phyloP scores from a whole-genome alignment of 2,888 invertebrate genomes.

The Folsomia candida region DNA sequence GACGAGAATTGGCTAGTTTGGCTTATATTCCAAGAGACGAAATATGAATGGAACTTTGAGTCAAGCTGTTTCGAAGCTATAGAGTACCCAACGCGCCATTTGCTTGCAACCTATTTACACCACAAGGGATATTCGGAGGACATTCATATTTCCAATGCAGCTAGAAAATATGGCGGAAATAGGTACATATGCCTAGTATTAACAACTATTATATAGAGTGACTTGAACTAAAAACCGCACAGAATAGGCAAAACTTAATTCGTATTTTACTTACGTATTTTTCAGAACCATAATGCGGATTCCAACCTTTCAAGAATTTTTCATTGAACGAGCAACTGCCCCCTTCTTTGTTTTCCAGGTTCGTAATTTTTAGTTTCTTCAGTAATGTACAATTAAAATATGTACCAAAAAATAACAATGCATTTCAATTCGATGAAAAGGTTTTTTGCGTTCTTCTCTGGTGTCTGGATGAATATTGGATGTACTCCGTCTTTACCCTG shows the following conservation, averaged over 20 bases:
- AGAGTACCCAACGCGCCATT: slow-evolving; percentile 76
- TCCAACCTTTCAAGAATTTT: slow-evolving; percentile 93
- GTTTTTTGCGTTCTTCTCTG: slow-evolving; percentile 97
- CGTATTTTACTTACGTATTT: slow-evolving; percentile 33
- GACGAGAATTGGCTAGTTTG: slow-evolving; percentile 65
- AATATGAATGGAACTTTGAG: slow-evolving; percentile 85
- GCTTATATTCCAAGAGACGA: slow-evolving; percentile 97
- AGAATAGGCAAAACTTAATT: too few relatives aligned
- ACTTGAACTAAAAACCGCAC: too few relatives aligned
- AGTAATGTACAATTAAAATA: slow-evolving; percentile 3
- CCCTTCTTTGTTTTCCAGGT: slow-evolving; percentile 99
- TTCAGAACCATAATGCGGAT: slow-evolving; percentile 74
- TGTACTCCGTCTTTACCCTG: slow-evolving; percentile 93
- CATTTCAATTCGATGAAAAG: too few relatives aligned
- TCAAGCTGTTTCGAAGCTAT: slow-evolving; percentile 77
- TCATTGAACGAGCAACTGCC: slow-evolving; percentile 95
- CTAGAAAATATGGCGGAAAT: slow-evolving; percentile 84
- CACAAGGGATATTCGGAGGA: slow-evolving; percentile 88
- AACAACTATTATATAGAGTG: background rate
- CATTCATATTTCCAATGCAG: slow-evolving; percentile 69
- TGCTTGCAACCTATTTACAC: slow-evolving; percentile 69
- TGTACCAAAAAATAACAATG: too few relatives aligned
- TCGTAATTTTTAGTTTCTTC: background rate
- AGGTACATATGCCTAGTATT: slow-evolving; percentile 66
- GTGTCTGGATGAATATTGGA: slow-evolving; percentile 99